Evolutionary conservation across 2,888 invertebrate genomes (phyloP), one percentile per base, ranked within the genome.

Genomic region (Eupelmus urozonus): DNA sequence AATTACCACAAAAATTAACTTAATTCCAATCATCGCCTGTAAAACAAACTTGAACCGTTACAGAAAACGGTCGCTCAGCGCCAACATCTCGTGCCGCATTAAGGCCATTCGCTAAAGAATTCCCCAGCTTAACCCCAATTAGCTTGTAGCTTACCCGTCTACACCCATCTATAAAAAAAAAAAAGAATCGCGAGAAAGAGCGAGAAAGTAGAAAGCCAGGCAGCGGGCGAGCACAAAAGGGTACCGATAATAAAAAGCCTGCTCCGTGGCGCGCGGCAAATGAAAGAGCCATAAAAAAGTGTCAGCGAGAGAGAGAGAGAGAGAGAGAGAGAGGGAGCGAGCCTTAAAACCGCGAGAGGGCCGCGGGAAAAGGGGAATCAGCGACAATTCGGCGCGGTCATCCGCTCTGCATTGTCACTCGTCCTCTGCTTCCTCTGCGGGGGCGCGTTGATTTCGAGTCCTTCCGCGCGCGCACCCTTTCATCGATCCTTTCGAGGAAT

Each of bases 401-500:
- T 34, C 34, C 34, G 9, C 3, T 3, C 34, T n/a, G 34, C 34
- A 34, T 34, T 34, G 34, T 34, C 34, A 34, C 34, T 34, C 34
- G 3, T 34, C 29, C 34, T n/a, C n/a, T n/a, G n/a, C n/a, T n/a
- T n/a, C 3, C 34, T 34, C 5, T 9, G 34, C 34, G 34, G 9
- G 9, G 9, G 9, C 34, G 34, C 34, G 34, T 78, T 81, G 82
- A 81, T 81, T 81, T 80, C 76, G 53, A 81, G 81, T 81, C 78
- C 81, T 81, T 82, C 78, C 75, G 59, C n/a, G 2, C 55, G 55
- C 27, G 81, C 82, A 81, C 82, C 82, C 82, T 83, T 82, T 82
- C 82, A 84, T 84, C 82, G 84, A 84, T 84, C 81, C 83, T 84
- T 79, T 73, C 77, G 81, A 82, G 80, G 76, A 84, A 84, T 83